A percentile compares a stretch with the other conserved stretches of the same genome.
Evolutionary conservation across 2,113 vertebrate genomes (phyloP).

Genomic region (Synchiropus splendidus): DNA sequence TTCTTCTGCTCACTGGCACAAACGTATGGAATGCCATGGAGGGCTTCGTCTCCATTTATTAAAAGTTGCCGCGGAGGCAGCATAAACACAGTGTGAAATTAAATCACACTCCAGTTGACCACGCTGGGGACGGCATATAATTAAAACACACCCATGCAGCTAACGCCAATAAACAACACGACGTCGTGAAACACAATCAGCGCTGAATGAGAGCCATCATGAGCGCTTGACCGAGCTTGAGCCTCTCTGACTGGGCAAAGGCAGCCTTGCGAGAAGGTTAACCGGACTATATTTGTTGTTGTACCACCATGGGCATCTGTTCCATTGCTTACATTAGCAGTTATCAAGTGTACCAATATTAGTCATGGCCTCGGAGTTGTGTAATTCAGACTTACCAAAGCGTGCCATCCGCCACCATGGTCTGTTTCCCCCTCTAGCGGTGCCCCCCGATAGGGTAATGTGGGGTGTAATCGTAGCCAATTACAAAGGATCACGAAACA

Average conservation of each 20-base stretch:
- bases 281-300: constrained; percentile 56
- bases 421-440: constrained; percentile 59
- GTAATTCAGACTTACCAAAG: constrained; percentile 68
- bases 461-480: constrained; percentile 65
- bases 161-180: constrained; percentile 51
- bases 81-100: constrained; percentile 43
- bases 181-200: constrained; percentile 46
- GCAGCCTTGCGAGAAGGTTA: constrained; percentile 63
- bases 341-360: constrained; percentile 62
- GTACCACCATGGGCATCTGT: constrained; percentile 58
- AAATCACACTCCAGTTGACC: constrained; percentile 41
- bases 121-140: constrained; percentile 8
- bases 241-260: constrained; percentile 46
- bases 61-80: constrained; percentile 24
- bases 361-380: constrained; percentile 62
- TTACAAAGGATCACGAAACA: constrained; percentile 68
- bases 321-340: constrained; percentile 58
- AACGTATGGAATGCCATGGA: constrained; percentile 39
- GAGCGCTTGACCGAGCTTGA: constrained; percentile 45
- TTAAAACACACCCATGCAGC: constrained; percentile 10
- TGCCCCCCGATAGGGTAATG: constrained; percentile 61
- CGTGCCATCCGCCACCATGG: constrained; percentile 58
- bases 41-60: constrained; percentile 44
- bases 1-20: constrained; percentile 45
- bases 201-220: constrained; percentile 46